Evolutionary conservation across 2,797 vertebrate genomes (phyloP), one percentile per base, ranked within the genome.

Genomic region (Discoglossus pictus): DNA sequence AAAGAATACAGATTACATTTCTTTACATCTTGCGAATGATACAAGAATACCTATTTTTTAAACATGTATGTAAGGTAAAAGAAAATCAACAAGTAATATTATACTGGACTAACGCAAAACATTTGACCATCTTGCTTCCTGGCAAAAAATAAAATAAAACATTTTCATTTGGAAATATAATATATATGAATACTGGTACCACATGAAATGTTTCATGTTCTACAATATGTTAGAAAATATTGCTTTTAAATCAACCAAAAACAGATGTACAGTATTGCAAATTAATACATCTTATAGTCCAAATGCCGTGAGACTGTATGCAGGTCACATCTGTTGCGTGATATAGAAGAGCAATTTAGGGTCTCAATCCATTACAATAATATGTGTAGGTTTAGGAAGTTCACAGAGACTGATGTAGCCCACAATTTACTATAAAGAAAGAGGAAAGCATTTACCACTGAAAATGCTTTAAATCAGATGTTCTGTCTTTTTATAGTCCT

Each of bases 341-440:
- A 68, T 53, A 53, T 17, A 27, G 44, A 60, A 61, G 44, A 21
- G 46, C 44, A 44, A 68, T 68, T 60, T 68, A 53, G 55, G 47
- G 50, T 63, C 38, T 31, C 16, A 25, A 53, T 56, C 42, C 34
- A 56, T 68, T 60, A 60, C 35, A n/a, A 24, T 47, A 63, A 70
- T 50, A 43, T 47, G 43, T 63, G 50, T 56, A 12, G 23, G 34
- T 61, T 54, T 54, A 40, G 18, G 24, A 21, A 10, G 13, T 62
- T 56, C 35, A 27, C 18, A 50, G 40, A 62, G 42, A 56, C 34
- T 20, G 31, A 15, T 31, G 50, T 27, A 39, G 6, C 13, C 34
- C 53, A 56, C 43, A 63, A 47, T 69, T 55, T 47, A 61, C 25
- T 38, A 68, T 47, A 68, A 68, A 68, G 44, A 35, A 38, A 68